phyloP scores from a whole-genome alignment of 2,888 invertebrate species.

The Aelia acuminata region DNA sequence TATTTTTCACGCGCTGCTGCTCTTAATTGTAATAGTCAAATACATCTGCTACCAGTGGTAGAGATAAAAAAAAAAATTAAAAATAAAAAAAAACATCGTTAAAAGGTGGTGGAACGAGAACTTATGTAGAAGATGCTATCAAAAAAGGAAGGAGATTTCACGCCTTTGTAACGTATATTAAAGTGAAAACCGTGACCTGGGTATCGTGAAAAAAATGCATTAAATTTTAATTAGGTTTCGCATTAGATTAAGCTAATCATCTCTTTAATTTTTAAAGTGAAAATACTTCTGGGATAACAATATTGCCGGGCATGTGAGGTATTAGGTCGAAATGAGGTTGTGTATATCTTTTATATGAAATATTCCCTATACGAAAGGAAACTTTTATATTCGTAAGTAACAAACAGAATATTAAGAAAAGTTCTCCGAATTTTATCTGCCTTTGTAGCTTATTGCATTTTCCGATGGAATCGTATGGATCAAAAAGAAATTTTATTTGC shows the following conservation, averaged over 20 bases:
- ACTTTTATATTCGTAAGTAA: background rate
- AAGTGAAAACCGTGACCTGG: background rate
- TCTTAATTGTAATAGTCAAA: background rate
- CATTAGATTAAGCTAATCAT: background rate
- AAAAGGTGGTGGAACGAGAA: background rate
- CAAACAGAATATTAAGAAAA: too few species aligned
- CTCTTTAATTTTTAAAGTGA: background rate
- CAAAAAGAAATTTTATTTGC: too few species aligned
- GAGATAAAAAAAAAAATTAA: background rate
- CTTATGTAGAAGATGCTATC: background rate
- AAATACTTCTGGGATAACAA: background rate
- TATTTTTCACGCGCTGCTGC: background rate
- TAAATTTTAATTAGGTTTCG: background rate
- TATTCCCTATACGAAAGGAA: background rate
- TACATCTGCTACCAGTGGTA: background rate
- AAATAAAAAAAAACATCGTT: background rate
- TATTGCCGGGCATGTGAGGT: background rate
- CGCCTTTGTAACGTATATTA: background rate
- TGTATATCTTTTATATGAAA: background rate
- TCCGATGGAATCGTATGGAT: too few species aligned
- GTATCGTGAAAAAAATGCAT: background rate
- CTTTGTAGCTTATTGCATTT: too few species aligned
- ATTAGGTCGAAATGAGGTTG: background rate
- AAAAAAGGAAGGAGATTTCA: constrained; percentile 4
- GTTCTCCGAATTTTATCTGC: too few species aligned